Conservation (phyloP, 2,797 vertebrate genomes). For the Glyptemys insculpta region DNA sequence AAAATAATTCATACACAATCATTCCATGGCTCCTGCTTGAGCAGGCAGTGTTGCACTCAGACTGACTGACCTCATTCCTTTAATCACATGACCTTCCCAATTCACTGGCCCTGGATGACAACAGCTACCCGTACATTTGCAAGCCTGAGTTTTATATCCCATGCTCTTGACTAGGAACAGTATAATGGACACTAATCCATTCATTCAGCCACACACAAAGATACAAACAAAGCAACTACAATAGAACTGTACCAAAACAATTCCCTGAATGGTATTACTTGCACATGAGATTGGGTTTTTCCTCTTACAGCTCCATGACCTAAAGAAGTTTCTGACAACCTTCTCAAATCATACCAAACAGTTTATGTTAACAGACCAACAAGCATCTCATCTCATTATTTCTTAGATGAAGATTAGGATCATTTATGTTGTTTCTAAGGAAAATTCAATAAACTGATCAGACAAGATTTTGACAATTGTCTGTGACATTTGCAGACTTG, state of each 20-base stretch:
- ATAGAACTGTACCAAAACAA: background rate
- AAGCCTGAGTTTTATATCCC: background rate
- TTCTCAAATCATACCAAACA: background rate
- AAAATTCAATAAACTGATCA: background rate
- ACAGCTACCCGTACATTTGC: fast-evolving
- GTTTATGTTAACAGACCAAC: background rate
- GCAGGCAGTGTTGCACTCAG: background rate
- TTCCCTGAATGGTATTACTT: background rate
- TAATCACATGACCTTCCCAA: background rate
- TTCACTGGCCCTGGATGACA: slow-evolving; percentile 6
- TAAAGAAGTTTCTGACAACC: background rate
- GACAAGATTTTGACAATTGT: background rate
- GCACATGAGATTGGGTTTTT: background rate
- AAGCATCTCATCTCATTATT: background rate
- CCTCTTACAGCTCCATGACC: background rate
- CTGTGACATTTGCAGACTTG: background rate
- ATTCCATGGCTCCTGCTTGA: background rate
- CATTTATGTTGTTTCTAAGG: background rate
- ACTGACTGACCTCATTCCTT: background rate
- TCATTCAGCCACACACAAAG: background rate
- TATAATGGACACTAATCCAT: background rate
- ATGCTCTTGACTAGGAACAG: background rate
- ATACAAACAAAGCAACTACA: background rate
- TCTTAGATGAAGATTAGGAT: background rate
- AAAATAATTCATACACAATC: background rate